These are phyloP conservation scores for Cancer borealis DNA, from an alignment of 2,888 invertebrate genomes.

Conservation along the genomic window DNA sequence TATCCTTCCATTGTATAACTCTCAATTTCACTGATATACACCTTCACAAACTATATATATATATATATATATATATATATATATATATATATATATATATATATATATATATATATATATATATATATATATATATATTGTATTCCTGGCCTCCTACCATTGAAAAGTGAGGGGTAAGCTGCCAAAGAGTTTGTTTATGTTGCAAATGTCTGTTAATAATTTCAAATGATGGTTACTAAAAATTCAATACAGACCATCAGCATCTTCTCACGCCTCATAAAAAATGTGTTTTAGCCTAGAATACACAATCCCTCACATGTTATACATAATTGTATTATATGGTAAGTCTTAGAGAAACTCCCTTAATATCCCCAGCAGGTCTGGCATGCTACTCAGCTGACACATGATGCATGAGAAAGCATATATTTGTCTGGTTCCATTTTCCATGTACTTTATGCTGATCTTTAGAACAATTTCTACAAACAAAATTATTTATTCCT, in stretches of 20 bases:
- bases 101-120: too few species aligned
- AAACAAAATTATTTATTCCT: neutral
- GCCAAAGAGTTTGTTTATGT: neutral
- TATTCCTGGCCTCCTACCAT: neutral
- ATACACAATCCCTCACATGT: neutral
- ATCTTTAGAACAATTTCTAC: neutral
- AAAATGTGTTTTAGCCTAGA: neutral
- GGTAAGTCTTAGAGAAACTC: neutral
- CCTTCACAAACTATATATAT: too few species aligned
- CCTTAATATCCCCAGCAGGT: constrained; percentile 23
- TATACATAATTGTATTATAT: neutral
- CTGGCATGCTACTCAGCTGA: neutral
- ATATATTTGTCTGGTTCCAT: neutral
- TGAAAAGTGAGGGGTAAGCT: neutral
- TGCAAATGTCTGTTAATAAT: neutral
- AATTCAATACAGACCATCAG: neutral
- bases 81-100: too few species aligned
- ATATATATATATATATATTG: too few species aligned
- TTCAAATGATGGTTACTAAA: neutral
- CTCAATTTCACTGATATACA: too few species aligned
- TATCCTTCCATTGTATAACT: too few species aligned
- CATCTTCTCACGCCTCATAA: neutral
- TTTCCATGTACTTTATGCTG: neutral
- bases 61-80: too few species aligned
- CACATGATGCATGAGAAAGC: neutral